phyloP scores from a whole-genome alignment of 1,140 invertebrate species.

The Drosophila punjabiensis region DNA sequence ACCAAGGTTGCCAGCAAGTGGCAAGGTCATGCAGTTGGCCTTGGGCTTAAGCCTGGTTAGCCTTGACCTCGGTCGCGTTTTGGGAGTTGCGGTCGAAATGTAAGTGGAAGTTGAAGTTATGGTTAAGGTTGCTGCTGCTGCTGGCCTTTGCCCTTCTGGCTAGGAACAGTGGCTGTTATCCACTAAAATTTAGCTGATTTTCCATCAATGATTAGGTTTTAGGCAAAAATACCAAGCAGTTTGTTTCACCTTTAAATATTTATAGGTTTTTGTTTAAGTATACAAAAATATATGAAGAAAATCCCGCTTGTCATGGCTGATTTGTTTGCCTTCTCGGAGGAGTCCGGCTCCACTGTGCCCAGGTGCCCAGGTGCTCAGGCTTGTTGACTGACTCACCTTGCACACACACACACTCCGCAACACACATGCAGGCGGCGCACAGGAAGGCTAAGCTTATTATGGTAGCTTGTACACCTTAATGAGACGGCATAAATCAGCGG shows the following conservation, averaged over 20 bases:
- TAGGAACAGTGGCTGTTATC: constrained; percentile 5
- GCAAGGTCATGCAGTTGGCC: constrained; percentile 7
- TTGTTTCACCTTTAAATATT: fast-evolving
- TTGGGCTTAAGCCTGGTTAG: constrained; percentile 3
- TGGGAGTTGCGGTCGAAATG: constrained; percentile 8
- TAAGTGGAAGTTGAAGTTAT: constrained; percentile 27
- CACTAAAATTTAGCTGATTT: background rate
- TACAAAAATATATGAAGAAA: background rate
- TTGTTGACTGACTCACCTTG: constrained; percentile 42
- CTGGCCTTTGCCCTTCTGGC: constrained; percentile 23
- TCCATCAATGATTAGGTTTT: background rate
- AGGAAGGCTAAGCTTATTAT: constrained; percentile 51
- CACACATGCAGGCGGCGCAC: constrained; percentile 1
- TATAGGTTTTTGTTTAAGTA: background rate
- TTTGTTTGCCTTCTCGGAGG: constrained; percentile 7
- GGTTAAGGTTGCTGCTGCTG: constrained; percentile 11
- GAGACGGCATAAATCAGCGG: constrained; percentile 63
- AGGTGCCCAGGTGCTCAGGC: constrained; percentile 7
- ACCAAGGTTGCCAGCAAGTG: constrained; percentile 15
- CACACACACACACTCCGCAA: constrained; percentile 18
- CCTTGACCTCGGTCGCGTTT: constrained; percentile 54
- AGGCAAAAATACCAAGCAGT: background rate
- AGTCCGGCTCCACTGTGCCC: background rate
- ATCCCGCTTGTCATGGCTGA: background rate
- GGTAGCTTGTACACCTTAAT: constrained; percentile 63